Evolutionary conservation across 2,888 invertebrate species (phyloP).

Genomic region (Spialia ferax): DNA sequence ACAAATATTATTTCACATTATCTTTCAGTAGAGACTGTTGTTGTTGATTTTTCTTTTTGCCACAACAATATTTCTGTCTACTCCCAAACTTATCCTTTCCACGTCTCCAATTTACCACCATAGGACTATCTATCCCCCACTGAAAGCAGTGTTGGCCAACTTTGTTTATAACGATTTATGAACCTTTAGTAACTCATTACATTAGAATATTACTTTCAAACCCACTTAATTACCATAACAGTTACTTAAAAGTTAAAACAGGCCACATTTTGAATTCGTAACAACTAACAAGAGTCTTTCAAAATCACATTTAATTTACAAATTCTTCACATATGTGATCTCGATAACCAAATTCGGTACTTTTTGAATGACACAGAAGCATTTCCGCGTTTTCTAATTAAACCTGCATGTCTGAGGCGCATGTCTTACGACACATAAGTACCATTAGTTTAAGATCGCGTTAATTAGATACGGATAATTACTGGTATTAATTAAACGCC

Average conservation of each 20-base stretch:
- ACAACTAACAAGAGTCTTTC: constrained; percentile 8
- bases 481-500: constrained; percentile 21
- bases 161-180: neutral
- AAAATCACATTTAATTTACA: constrained; percentile 20
- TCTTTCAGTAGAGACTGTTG: too few species aligned
- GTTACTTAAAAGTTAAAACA: neutral
- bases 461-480: constrained; percentile 36
- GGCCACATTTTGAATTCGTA: constrained; percentile 7
- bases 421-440: constrained; percentile 11
- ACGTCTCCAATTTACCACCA: too few species aligned
- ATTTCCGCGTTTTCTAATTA: constrained; percentile 30
- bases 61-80: too few species aligned
- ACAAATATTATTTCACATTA: too few species aligned
- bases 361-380: constrained; percentile 13
- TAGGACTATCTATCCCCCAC: too few species aligned
- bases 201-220: neutral
- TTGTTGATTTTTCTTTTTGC: too few species aligned
- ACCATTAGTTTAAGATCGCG: constrained; percentile 13
- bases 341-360: constrained; percentile 21
- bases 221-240: constrained; percentile 1
- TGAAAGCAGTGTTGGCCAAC: too few species aligned
- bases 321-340: constrained; percentile 26
- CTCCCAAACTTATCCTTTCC: too few species aligned
- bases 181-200: neutral
- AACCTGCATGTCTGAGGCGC: neutral